Conservation (phyloP, 2,113 vertebrate genomes). For the Fulmarus glacialis region DNA sequence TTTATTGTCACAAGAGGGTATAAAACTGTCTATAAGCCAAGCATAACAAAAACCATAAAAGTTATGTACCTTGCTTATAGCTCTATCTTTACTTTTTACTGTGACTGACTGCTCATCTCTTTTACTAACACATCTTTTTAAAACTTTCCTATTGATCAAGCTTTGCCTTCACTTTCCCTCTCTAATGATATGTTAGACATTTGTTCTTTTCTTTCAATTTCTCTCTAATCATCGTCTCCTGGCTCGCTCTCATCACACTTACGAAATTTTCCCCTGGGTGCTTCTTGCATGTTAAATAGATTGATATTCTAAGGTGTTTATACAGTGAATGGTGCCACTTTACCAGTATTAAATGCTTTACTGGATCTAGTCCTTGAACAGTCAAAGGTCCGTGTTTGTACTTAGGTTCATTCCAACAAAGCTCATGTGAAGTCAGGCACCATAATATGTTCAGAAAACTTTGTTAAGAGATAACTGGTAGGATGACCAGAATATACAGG, state of each 20-base stretch:
- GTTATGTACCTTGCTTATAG: neutral
- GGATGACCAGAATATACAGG: neutral
- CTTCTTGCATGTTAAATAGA: neutral
- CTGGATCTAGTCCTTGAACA: neutral
- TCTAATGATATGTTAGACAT: neutral
- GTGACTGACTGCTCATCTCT: neutral
- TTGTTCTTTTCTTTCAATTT: neutral
- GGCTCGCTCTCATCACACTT: neutral
- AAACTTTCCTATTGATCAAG: neutral
- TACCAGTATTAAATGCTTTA: neutral
- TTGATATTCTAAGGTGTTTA: neutral
- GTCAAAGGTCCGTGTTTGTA: neutral
- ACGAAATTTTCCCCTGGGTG: rapidly evolving
- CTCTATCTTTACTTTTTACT: neutral
- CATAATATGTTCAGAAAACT: neutral
- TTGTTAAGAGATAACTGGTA: neutral
- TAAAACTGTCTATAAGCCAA: conserved; percentile 14
- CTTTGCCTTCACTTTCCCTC: neutral
- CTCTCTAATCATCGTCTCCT: neutral
- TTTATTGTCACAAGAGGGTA: neutral
- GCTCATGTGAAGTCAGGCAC: neutral
- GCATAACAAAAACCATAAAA: neutral
- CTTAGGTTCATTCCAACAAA: neutral
- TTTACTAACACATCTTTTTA: neutral
- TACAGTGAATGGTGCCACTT: neutral